phyloP scores from a whole-genome alignment of 2,113 vertebrate species.

The Emydura subglobosa region DNA sequence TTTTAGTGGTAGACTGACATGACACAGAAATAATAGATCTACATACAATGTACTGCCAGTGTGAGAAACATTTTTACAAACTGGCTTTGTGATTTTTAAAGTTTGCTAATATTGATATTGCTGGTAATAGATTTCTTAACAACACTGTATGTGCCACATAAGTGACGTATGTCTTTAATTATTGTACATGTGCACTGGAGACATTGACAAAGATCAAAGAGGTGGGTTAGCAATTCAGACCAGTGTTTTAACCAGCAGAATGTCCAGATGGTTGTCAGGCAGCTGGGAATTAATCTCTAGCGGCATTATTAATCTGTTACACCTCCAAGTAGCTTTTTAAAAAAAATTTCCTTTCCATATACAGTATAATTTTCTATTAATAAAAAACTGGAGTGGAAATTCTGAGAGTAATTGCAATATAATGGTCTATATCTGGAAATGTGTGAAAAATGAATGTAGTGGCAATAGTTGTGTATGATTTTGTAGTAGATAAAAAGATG shows the following conservation, averaged over 20 bases:
- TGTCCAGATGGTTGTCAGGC: constrained; percentile 75
- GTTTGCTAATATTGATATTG: constrained; percentile 40
- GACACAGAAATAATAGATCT: neutral
- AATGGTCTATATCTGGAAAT: accelerated
- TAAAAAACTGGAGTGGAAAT: neutral
- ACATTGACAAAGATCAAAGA: constrained; percentile 70
- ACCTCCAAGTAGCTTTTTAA: constrained; percentile 38
- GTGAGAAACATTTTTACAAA: constrained; percentile 52
- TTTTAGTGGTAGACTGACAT: constrained; percentile 44
- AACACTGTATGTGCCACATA: neutral
- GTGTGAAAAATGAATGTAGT: neutral
- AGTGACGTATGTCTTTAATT: constrained; percentile 71
- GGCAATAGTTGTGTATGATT: neutral
- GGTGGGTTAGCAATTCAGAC: constrained; percentile 72
- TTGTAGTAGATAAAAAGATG: neutral
- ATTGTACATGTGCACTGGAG: constrained; percentile 70
- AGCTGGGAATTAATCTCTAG: constrained; percentile 72
- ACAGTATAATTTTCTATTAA: neutral
- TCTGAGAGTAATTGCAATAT: neutral
- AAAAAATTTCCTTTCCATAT: neutral
- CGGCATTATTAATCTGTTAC: constrained; percentile 66
- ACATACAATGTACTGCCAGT: neutral
- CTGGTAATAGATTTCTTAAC: constrained; percentile 13
- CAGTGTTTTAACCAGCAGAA: constrained; percentile 71
- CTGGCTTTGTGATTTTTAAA: constrained; percentile 47